Evolutionary conservation across 2,113 vertebrate species (phyloP).

Genomic region (Trinectes maculatus): DNA sequence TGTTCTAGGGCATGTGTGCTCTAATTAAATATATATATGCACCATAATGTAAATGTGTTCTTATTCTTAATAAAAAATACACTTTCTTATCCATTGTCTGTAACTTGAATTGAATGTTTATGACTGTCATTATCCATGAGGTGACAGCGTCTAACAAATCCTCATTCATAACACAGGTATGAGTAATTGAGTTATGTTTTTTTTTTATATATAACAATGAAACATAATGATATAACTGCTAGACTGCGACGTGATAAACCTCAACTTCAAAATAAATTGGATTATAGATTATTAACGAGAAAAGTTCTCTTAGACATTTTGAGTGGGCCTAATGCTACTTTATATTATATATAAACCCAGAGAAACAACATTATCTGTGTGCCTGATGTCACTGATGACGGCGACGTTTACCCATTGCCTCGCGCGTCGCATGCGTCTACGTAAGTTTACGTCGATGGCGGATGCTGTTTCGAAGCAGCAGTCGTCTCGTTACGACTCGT

Average conservation of each 20-base stretch:
- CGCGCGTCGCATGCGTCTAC: neutral
- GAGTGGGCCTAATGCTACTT: too few species aligned
- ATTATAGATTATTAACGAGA: too few species aligned
- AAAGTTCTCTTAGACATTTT: too few species aligned
- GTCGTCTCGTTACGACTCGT: conserved; percentile 10
- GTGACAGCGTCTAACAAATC: too few species aligned
- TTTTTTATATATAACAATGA: too few species aligned
- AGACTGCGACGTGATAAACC: too few species aligned
- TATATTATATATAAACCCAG: too few species aligned
- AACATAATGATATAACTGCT: too few species aligned
- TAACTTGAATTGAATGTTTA: neutral
- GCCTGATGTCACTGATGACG: neutral
- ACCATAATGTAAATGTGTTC: conserved; percentile 45
- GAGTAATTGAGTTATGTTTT: too few species aligned
- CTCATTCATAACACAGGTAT: too few species aligned
- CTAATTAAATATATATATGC: conserved; percentile 45
- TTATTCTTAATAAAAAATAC: conserved; percentile 34
- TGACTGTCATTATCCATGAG: neutral
- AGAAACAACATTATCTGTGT: too few species aligned
- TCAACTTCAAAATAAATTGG: too few species aligned
- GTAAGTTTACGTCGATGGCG: conserved; percentile 26
- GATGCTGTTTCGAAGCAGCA: conserved; percentile 60
- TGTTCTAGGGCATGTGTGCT: conserved; percentile 8
- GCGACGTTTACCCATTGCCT: neutral
- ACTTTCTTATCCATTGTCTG: conserved; percentile 26